Conservation (phyloP, 92 coral and sea anemone species). For the Heteractis magnifica region DNA sequence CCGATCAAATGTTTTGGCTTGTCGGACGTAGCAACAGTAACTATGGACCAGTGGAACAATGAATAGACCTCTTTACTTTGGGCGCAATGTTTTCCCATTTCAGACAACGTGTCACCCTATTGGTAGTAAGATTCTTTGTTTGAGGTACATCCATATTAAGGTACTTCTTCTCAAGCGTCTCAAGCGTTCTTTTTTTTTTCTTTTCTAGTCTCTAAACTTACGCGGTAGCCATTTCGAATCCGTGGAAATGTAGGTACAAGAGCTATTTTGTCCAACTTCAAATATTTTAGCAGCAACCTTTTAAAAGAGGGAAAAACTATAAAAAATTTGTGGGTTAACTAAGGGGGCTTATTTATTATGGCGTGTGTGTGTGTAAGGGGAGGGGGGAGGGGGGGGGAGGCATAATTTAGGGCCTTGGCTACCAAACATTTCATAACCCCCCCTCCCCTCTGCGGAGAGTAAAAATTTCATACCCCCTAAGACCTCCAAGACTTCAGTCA, state of each 20-base stretch:
- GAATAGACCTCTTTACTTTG: too few relatives aligned
- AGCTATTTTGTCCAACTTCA: constrained; percentile 45
- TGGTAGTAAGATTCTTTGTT: too few relatives aligned
- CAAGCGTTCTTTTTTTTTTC: not conserved
- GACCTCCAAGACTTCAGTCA: not conserved
- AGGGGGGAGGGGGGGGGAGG: not conserved
- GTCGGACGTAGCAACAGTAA: too few relatives aligned
- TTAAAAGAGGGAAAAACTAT: not conserved
- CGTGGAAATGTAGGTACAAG: constrained; percentile 28
- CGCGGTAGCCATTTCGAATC: constrained; percentile 59
- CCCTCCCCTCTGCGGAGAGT: not conserved
- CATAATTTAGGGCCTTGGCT: not conserved
- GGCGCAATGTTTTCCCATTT: too few relatives aligned
- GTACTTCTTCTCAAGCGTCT: too few relatives aligned
- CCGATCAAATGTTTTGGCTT: too few relatives aligned
- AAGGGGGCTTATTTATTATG: not conserved
- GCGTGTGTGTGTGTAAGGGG: not conserved
- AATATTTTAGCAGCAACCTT: constrained; percentile 54
- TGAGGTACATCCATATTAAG: too few relatives aligned
- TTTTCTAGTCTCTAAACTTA: constrained; percentile 22
- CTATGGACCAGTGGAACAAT: too few relatives aligned
- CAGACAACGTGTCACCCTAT: too few relatives aligned
- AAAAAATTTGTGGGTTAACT: not conserved
- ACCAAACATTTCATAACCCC: not conserved
- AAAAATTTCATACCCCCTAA: not conserved